Evolutionary conservation across 2,797 vertebrate species (phyloP).

Genomic region (Carcharodon carcharias): DNA sequence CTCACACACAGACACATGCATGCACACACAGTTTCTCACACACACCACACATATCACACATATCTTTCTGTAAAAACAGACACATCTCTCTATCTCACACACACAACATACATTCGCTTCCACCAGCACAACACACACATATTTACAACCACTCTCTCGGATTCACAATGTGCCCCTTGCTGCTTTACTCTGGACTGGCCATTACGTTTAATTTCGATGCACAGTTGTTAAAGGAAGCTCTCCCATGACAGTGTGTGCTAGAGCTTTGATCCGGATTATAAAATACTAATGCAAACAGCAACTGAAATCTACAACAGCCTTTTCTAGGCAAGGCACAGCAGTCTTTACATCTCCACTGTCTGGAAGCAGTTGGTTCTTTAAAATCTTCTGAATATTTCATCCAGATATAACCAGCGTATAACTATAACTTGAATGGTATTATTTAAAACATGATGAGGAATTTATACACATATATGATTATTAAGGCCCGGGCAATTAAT

Average conservation of each 20-base stretch:
- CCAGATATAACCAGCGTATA: neutral
- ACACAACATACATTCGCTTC: neutral
- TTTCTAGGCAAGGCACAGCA: slow-evolving; percentile 13
- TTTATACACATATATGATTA: neutral
- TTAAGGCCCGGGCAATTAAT: slow-evolving; percentile 10
- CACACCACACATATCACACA: neutral
- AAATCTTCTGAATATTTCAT: slow-evolving; percentile 24
- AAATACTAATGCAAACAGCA: slow-evolving; percentile 70
- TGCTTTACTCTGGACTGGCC: slow-evolving; percentile 45
- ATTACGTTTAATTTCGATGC: slow-evolving; percentile 63
- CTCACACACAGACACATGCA: no score
- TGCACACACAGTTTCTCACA: no score
- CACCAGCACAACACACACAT: slow-evolving; percentile 39
- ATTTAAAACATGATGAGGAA: neutral
- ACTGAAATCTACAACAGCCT: slow-evolving; percentile 62
- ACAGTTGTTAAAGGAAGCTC: slow-evolving; percentile 74
- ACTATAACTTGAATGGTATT: neutral
- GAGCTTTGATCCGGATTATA: slow-evolving; percentile 72
- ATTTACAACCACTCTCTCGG: slow-evolving; percentile 45
- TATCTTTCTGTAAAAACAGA: neutral
- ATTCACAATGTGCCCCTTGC: slow-evolving; percentile 50
- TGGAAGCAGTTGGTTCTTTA: neutral
- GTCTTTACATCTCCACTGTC: slow-evolving; percentile 29
- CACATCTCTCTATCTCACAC: neutral
- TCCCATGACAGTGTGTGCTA: slow-evolving; percentile 65